A percentile compares a stretch with the other conserved stretches of the same genome.
Evolutionary conservation across 1,140 invertebrate species (phyloP).

Genomic region (Bombus terrestris): DNA sequence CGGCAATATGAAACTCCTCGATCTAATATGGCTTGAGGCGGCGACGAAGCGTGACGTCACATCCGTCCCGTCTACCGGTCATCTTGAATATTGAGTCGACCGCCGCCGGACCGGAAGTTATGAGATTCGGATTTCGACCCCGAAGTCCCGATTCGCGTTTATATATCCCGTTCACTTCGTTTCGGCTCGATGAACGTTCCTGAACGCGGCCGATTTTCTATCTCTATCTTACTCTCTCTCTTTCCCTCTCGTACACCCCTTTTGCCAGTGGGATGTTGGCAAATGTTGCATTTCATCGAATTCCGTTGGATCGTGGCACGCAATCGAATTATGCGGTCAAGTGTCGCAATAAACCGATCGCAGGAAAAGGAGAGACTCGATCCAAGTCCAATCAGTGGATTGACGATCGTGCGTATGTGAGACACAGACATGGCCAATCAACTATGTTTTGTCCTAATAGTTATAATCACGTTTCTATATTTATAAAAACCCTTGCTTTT

Average conservation of each 20-base stretch:
- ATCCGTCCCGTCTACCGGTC: constrained; percentile 79
- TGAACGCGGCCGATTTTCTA: constrained; percentile 52
- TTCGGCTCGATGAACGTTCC: constrained; percentile 61
- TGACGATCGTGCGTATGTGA: too few relatives aligned
- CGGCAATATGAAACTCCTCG: constrained; percentile 81
- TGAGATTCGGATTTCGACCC: constrained; percentile 80
- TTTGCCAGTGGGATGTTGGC: neutral
- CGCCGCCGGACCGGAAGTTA: constrained; percentile 80
- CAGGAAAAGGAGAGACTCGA: neutral
- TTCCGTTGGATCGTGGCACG: constrained; percentile 4
- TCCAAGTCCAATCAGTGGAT: too few relatives aligned
- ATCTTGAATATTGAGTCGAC: constrained; percentile 83
- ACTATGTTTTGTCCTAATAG: too few relatives aligned
- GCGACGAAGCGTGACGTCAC: constrained; percentile 82
- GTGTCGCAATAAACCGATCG: constrained; percentile 4
- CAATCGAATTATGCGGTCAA: constrained; percentile 36
- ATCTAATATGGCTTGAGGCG: constrained; percentile 81
- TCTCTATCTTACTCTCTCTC: neutral
- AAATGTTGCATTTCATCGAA: constrained; percentile 48
- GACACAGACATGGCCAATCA: too few relatives aligned
- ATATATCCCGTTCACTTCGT: constrained; percentile 70
- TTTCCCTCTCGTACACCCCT: neutral
- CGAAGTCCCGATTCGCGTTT: constrained; percentile 69
- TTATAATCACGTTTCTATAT: too few relatives aligned
- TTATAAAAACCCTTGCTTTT: too few relatives aligned